These are phyloP conservation scores for Manis pentadactyla DNA, from an alignment of 2,797 vertebrate species.

Conservation along the genomic window DNA sequence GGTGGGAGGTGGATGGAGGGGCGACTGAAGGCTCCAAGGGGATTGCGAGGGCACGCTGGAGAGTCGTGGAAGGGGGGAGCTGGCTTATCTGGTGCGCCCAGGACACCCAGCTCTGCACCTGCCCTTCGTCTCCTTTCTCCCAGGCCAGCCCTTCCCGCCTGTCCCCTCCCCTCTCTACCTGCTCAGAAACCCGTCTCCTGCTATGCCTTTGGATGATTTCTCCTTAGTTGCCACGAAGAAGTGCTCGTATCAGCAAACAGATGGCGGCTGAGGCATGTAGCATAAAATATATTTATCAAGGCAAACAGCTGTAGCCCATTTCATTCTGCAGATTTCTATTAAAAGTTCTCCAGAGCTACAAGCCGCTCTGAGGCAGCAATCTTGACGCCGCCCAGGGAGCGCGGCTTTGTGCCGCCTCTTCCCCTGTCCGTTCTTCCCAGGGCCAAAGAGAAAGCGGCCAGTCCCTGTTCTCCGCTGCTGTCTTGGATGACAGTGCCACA, in stretches of 20 bases:
- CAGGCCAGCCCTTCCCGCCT: neutral
- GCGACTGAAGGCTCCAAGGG: neutral
- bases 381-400: slow-evolving; percentile 79
- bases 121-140: neutral
- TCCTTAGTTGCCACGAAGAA: slow-evolving; percentile 86
- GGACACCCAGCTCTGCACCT: rapidly evolving
- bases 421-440: neutral
- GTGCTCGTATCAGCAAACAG: slow-evolving; percentile 90
- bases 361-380: slow-evolving; percentile 82
- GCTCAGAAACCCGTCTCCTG: slow-evolving; percentile 75
- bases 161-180: slow-evolving; percentile 81
- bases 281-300: slow-evolving; percentile 91
- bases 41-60: neutral
- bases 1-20: neutral
- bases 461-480: neutral
- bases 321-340: slow-evolving; percentile 89
- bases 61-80: neutral
- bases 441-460: slow-evolving; percentile 53
- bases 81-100: neutral
- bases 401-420: slow-evolving; percentile 62
- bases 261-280: slow-evolving; percentile 89
- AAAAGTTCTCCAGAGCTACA: slow-evolving; percentile 88
- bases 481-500: neutral
- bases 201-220: slow-evolving; percentile 86
- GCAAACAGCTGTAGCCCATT: slow-evolving; percentile 91